phyloP scores from a whole-genome alignment of 2,888 invertebrate genomes.

The Coenonympha glycerion region DNA sequence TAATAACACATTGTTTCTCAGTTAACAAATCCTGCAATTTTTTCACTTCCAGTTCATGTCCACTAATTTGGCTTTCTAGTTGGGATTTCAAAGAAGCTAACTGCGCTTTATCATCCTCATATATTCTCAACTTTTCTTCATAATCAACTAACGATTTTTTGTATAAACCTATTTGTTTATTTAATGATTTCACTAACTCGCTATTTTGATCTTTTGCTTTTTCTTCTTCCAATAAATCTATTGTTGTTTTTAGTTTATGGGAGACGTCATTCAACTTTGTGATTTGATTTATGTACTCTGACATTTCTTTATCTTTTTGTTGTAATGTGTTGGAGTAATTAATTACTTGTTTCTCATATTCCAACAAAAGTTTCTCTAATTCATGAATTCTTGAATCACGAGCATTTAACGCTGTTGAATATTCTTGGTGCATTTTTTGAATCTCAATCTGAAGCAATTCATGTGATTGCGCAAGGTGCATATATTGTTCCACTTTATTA shows the following conservation, averaged over 20 bases:
- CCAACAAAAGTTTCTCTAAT: conserved; percentile 63
- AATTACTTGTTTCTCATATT: conserved; percentile 69
- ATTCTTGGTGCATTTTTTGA: conserved; percentile 57
- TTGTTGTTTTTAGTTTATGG: conserved; percentile 67
- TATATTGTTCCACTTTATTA: conserved; percentile 45
- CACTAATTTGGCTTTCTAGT: conserved; percentile 49
- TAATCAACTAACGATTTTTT: conserved; percentile 59
- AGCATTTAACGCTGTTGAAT: conserved; percentile 45
- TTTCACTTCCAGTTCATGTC: conserved; percentile 53
- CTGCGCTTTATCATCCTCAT: conserved; percentile 66
- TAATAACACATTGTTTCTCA: conserved; percentile 64
- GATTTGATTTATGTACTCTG: conserved; percentile 72
- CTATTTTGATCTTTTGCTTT: conserved; percentile 69
- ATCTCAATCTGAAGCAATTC: conserved; percentile 52
- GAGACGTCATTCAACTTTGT: conserved; percentile 72
- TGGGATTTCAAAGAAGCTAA: conserved; percentile 49
- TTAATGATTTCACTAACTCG: conserved; percentile 69
- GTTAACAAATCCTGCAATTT: conserved; percentile 59
- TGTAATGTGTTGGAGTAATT: conserved; percentile 60
- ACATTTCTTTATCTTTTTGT: conserved; percentile 66
- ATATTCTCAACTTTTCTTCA: conserved; percentile 54
- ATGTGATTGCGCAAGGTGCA: conserved; percentile 45
- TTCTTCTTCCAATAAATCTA: conserved; percentile 67
- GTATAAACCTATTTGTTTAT: conserved; percentile 68
- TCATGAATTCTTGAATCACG: conserved; percentile 68